Conservation (phyloP, 2,888 invertebrate genomes). For the Polia nebulosa region DNA sequence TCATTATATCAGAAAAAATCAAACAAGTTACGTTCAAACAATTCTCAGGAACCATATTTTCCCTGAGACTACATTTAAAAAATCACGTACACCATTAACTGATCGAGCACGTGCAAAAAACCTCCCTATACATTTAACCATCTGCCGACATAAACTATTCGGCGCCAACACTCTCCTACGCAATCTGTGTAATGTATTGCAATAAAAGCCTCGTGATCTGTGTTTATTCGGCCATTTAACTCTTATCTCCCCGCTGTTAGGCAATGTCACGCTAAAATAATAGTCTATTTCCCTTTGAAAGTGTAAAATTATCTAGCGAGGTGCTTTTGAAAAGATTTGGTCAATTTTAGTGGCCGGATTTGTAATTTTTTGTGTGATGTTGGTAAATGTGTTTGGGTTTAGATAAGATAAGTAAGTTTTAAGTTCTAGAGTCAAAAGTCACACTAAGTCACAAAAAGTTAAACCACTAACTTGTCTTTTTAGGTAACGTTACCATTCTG, state of each 20-base stretch:
- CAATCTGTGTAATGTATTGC: conserved; percentile 73
- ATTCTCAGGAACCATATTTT: conserved; percentile 10
- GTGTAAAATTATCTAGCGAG: conserved; percentile 56
- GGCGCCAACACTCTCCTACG: conserved; percentile 63
- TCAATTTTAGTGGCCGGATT: conserved; percentile 30
- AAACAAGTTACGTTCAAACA: conserved; percentile 9
- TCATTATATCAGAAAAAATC: background rate
- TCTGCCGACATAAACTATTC: conserved; percentile 61
- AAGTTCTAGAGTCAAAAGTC: background rate
- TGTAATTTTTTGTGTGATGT: background rate
- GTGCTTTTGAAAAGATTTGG: conserved; percentile 36
- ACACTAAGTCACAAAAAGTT: background rate
- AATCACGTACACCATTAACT: conserved; percentile 44
- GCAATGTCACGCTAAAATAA: conserved; percentile 64
- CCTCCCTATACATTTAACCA: conserved; percentile 31
- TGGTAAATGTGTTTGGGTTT: no score
- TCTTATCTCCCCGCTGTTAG: conserved; percentile 68
- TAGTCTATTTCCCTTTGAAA: conserved; percentile 65
- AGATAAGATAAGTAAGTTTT: no score
- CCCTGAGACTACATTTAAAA: conserved; percentile 29
- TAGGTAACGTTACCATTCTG: conserved; percentile 13
- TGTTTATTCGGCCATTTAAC: conserved; percentile 73
- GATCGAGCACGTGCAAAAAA: conserved; percentile 43
- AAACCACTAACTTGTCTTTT: conserved; percentile 8
- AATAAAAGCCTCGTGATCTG: conserved; percentile 70